Evolutionary conservation across 2,888 invertebrate species (phyloP), one percentile per base, ranked within the genome.

Genomic region (Schizotus pectinicornis): DNA sequence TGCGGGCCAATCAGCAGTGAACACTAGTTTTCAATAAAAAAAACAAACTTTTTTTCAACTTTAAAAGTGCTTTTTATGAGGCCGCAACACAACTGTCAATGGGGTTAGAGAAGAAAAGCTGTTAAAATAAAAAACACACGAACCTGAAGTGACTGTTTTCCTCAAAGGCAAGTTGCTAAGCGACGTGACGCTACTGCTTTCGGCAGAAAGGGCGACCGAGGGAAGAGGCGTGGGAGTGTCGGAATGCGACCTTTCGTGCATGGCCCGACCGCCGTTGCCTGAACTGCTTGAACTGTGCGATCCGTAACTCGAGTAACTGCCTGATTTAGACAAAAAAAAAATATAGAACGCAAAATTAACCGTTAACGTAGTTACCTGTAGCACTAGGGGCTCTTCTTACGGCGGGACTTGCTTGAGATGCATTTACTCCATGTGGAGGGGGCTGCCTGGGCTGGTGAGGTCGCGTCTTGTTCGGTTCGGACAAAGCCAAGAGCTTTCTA

Each of bases 181-280:
- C 60, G 94, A 94, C 51, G 95, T 94, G 63, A 96, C 95, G 78
- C 95, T 95, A 79, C 95, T 95, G 80, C 95, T 95, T 81, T 97
- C 96, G 32, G 94, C 92, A 53, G 94, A 95, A 56, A 97, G 84
- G 79, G 95, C 94, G 49, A 96, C 94, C 7, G 91, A 89, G 46
- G 91, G 91, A 69, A 92, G 81, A 48, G 91, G 89, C 46, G 91
- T 90, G 12, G 91, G 92, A 43, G 93, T 93, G 78, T 94, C 94
- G 22, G 94, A 94, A 80, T 94, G 94, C 31, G 94, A 94, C 62
- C 94, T 84, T 79, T 94, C 94, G 77, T 94, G 94, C 78, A 91
- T 89, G 42, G 89, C 83, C 43, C 88, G 83, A 33, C 81, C 81
- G 36, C 81, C 81, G 30, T 74, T 73, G 39, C 79, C 77, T 41